These are phyloP conservation scores for Oncopodura yosiiana DNA, from an alignment of 1,140 invertebrate genomes.

Conservation along the genomic window DNA sequence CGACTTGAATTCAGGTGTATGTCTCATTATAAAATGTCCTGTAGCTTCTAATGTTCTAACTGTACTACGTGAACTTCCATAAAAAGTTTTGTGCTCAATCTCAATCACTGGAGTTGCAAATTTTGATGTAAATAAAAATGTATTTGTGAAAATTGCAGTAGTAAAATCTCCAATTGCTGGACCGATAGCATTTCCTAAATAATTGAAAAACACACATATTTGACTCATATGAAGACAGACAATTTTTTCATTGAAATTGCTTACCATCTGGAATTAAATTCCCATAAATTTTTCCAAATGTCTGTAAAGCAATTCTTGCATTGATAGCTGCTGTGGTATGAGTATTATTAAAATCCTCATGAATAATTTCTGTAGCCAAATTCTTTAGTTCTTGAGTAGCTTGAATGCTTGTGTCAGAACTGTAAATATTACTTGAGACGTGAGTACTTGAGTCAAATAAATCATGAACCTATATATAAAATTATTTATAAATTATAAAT, in stretches of 20 bases:
- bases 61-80: slow-evolving; percentile 7
- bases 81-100: slow-evolving; percentile 14
- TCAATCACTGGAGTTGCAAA: slow-evolving; percentile 16
- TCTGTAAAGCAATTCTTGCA: slow-evolving; percentile 12
- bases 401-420: slow-evolving; percentile 1
- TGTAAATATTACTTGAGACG: slow-evolving; percentile 9
- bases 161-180: slow-evolving; percentile 21
- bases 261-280: slow-evolving; percentile 22
- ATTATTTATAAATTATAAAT: too few relatives aligned
- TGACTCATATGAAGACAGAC: not conserved
- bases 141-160: slow-evolving; percentile 16
- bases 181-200: slow-evolving; percentile 15
- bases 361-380: slow-evolving; percentile 12
- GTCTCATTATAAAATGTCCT: slow-evolving; percentile 12
- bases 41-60: slow-evolving; percentile 16
- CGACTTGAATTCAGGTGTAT: slow-evolving; percentile 15
- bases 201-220: not conserved
- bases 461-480: not conserved
- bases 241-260: not conserved
- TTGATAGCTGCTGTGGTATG: slow-evolving; percentile 17
- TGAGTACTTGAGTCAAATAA: slow-evolving; percentile 14
- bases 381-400: slow-evolving; percentile 6
- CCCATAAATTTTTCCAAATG: slow-evolving; percentile 18
- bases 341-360: slow-evolving; percentile 16
- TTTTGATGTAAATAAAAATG: slow-evolving; percentile 18